Conservation (phyloP, 2,797 vertebrate genomes). For the Tadarida brasiliensis region DNA sequence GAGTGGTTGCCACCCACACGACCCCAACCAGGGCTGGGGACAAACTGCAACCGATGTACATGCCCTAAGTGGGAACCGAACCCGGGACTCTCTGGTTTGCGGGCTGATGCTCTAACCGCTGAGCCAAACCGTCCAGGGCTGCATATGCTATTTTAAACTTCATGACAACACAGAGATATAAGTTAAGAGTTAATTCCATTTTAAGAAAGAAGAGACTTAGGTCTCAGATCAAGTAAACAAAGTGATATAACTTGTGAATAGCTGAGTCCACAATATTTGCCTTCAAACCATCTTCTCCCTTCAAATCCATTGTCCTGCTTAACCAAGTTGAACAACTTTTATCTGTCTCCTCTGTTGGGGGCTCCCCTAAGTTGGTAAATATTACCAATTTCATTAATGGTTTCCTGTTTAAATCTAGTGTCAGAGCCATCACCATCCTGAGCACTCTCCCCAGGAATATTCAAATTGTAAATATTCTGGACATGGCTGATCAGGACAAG, state of each 20-base stretch:
- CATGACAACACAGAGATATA: neutral
- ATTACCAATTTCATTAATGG: conserved; percentile 3
- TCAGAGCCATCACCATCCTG: neutral
- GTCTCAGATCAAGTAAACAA: conserved; percentile 35
- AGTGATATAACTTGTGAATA: neutral
- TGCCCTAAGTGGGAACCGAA: too few species aligned
- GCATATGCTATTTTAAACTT: conserved; percentile 8
- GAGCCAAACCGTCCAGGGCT: too few species aligned
- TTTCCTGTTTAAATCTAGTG: neutral
- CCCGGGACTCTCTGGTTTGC: too few species aligned
- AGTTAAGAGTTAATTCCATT: neutral
- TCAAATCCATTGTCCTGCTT: neutral
- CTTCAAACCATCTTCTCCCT: neutral
- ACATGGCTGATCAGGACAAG: neutral
- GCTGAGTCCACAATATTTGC: neutral
- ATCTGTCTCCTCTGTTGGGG: neutral
- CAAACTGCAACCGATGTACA: too few species aligned
- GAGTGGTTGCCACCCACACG: too few species aligned
- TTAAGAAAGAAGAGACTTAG: neutral
- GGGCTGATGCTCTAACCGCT: too few species aligned
- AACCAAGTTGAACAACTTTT: neutral
- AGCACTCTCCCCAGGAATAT: neutral
- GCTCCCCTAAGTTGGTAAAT: neutral
- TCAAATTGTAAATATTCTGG: neutral
- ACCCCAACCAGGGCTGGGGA: too few species aligned